Conservation (phyloP, 2,797 vertebrate species). For the Sardinella longiceps region DNA sequence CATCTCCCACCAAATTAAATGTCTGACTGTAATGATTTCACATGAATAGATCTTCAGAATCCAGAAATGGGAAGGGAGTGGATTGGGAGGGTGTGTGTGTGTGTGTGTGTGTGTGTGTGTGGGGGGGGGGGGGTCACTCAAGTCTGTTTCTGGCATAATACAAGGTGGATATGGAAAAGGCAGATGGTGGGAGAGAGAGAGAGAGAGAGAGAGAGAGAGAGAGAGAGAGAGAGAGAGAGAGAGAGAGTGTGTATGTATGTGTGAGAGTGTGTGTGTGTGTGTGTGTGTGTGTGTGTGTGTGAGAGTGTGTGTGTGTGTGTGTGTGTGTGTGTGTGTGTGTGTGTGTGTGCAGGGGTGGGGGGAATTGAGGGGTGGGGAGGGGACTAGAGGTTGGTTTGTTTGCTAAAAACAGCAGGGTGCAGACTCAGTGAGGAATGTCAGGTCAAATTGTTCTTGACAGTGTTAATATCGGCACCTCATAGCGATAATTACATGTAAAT, state of each 20-base stretch:
- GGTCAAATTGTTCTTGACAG: conserved; percentile 99
- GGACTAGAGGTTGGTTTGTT: conserved; percentile 54
- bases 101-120: not conserved
- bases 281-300: conserved; percentile 14
- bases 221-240: no score
- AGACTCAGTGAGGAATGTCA: conserved; percentile 96
- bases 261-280: not conserved
- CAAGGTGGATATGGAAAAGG: conserved; percentile 50
- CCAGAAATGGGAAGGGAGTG: not conserved
- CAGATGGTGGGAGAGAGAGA: conserved; percentile 2
- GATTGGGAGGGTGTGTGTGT: not conserved
- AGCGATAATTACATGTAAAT: conserved; percentile 99
- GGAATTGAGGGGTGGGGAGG: conserved; percentile 26
- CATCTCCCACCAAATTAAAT: conserved; percentile 73
- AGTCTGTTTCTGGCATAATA: conserved; percentile 52
- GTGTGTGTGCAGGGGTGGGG: not conserved
- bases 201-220: not conserved
- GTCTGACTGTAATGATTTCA: conserved; percentile 78
- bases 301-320: not conserved
- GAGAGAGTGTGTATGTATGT: no score
- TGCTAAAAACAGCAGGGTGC: not conserved
- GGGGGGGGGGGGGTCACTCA: no score
- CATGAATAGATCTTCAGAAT: conserved; percentile 31
- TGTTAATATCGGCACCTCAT: conserved; percentile 99
- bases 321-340: not conserved